Evolutionary conservation across 2,113 vertebrate genomes (phyloP).

Genomic region (Anthoscopus minutus): DNA sequence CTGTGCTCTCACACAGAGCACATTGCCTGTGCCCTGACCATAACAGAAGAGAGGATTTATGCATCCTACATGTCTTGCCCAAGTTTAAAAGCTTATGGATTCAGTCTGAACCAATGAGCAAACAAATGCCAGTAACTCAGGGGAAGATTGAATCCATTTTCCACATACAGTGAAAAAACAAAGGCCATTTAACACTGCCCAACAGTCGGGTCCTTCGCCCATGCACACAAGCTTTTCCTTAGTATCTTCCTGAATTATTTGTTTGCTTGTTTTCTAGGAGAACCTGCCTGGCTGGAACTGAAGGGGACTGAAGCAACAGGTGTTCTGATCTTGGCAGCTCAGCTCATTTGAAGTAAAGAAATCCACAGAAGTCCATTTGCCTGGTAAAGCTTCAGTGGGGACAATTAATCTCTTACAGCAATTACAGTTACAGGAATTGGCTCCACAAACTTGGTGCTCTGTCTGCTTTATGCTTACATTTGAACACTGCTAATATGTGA

Average conservation of each 20-base stretch:
- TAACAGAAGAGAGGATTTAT: not conserved
- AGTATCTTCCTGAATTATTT: not conserved
- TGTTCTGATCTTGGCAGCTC: not conserved
- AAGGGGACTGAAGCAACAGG: not conserved
- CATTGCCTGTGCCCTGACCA: not conserved
- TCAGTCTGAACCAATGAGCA: not conserved
- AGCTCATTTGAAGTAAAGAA: not conserved
- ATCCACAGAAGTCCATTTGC: not conserved
- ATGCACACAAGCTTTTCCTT: not conserved
- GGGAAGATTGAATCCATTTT: not conserved
- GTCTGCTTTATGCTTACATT: not conserved
- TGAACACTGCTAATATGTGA: not conserved
- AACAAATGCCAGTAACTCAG: not conserved
- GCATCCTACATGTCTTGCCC: not conserved
- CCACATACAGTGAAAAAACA: not conserved
- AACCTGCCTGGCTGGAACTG: not conserved
- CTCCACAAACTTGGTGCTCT: not conserved
- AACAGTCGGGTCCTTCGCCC: accelerated
- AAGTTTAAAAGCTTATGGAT: not conserved
- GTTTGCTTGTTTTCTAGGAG: not conserved
- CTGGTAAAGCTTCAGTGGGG: not conserved
- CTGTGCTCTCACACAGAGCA: not conserved
- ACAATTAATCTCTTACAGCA: not conserved
- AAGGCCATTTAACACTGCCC: not conserved
- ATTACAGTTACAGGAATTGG: not conserved